Evolutionary conservation across 1,140 invertebrate genomes (phyloP).

Genomic region (Anoplolepis gracilipes): DNA sequence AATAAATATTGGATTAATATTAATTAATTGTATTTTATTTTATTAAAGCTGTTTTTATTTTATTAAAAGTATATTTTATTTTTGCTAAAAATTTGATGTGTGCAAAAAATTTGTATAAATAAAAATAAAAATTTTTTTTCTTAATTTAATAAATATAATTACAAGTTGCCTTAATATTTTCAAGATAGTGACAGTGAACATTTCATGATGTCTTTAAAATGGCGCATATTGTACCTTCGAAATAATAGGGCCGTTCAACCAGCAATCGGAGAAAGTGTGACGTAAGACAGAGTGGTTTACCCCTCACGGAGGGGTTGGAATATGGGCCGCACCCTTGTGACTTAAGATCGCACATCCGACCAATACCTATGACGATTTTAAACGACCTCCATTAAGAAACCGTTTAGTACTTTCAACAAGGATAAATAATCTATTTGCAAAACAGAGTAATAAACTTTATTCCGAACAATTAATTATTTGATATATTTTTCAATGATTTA

Average conservation of each 20-base stretch:
- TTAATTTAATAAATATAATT: not conserved
- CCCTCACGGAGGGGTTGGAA: slow-evolving; percentile 33
- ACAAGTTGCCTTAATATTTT: not conserved
- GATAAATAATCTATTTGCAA: slow-evolving; percentile 2
- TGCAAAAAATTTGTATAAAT: not conserved
- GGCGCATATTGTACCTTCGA: slow-evolving; percentile 31
- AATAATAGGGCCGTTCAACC: slow-evolving; percentile 10
- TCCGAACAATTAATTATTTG: not conserved
- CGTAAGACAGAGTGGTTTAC: slow-evolving; percentile 15
- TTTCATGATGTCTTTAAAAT: slow-evolving; percentile 24
- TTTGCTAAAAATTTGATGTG: not conserved
- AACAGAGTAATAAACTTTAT: not conserved
- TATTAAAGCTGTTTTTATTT: slow-evolving; percentile 5
- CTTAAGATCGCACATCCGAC: slow-evolving; percentile 45
- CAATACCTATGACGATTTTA: slow-evolving; percentile 61
- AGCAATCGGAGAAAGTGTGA: slow-evolving; percentile 8
- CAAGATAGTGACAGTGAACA: not conserved
- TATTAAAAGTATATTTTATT: too few species aligned
- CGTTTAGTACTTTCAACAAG: not conserved
- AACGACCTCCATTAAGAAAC: not conserved
- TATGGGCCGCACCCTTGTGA: slow-evolving; percentile 52
- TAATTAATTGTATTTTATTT: not conserved
- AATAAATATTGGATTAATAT: not conserved
- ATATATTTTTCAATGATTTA: not conserved
- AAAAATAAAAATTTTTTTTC: too few species aligned